phyloP scores from a whole-genome alignment of 2,888 invertebrate genomes.

The Dryocosmus kuriphilus region DNA sequence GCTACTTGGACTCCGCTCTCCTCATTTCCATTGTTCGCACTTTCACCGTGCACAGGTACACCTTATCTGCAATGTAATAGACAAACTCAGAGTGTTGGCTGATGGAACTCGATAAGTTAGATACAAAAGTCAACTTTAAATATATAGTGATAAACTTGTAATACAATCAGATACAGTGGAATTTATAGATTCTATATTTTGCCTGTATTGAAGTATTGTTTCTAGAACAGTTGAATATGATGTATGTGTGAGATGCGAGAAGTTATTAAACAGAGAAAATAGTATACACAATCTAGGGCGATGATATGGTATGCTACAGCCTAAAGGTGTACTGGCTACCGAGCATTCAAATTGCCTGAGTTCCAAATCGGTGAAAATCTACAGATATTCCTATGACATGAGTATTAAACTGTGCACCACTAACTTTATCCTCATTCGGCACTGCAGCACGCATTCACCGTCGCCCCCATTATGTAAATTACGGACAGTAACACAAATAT shows the following conservation, averaged over 20 bases:
- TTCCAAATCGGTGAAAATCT: neutral
- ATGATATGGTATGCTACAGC: neutral
- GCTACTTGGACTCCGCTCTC: conserved; percentile 47
- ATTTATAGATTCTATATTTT: neutral
- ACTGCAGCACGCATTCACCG: too few relatives aligned
- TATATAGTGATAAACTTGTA: neutral
- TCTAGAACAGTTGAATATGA: neutral
- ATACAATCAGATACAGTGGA: neutral
- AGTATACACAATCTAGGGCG: neutral
- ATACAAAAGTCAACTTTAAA: neutral
- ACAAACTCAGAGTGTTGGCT: neutral
- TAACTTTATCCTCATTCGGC: too few relatives aligned
- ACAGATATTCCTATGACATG: too few relatives aligned
- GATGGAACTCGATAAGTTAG: neutral
- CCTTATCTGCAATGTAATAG: conserved; percentile 42
- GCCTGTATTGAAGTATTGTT: neutral
- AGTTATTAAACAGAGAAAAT: neutral
- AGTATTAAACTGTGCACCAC: too few relatives aligned
- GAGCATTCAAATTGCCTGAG: neutral
- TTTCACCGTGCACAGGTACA: conserved; percentile 45
- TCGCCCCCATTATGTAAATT: too few relatives aligned
- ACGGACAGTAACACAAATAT: too few relatives aligned
- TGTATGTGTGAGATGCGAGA: neutral
- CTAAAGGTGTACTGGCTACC: neutral
- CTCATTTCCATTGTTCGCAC: conserved; percentile 45